Base-by-base conservation (phyloP, 2,797 vertebrate genomes). In the Arnoldichthys spilopterus region DNA sequence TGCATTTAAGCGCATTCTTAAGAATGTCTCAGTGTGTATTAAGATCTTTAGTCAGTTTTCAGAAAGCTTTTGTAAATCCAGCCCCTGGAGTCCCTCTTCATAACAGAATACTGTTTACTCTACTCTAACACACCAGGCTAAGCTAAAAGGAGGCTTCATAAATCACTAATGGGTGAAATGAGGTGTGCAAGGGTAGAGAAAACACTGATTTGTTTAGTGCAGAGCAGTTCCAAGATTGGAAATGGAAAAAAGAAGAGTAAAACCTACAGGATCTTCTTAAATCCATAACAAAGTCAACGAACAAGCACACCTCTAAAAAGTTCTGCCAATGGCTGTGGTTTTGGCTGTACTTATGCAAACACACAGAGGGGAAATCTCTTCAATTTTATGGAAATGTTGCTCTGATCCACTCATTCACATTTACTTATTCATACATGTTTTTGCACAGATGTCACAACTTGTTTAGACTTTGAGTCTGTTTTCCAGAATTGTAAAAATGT, bases 291-390 rank as follows among this genome's bases (percentile, higher is more conserved):
- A 77, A 79, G 45, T 51, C 68, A 43, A 49, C 64, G 45, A 62
- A 54, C 47, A 22, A 56, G 2, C 69, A 26, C 16, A 53, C 18
- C 49, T 79, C 30, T 22, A 58, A 30, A 72, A 72, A 20, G 4
- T 1, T 7, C n/a, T 43, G 78, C 30, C 24, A 30, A 24, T 16
- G 64, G 37, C 30, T 43, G 64, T 63, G 26, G 58, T 62, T 63
- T 80, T 75, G 72, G 78, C 64, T n/a, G 40, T 32, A 7, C 47
- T 11, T 26, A 34, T 64, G 34, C 67, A 64, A 80, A 80, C 49
- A 47, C 5, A 26, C 26, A 16, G 58, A 59, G 20, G 53, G 30
- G 40, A 62, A 62, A 37, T 61, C 18, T 30, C n/a, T 69, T 69
- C 18, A 37, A 3, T 53, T 49, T 34, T 47, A 47, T 2, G 1